These are phyloP conservation scores for Plestiodon gilberti DNA, from an alignment of 2,113 vertebrate genomes.

Conservation along the genomic window DNA sequence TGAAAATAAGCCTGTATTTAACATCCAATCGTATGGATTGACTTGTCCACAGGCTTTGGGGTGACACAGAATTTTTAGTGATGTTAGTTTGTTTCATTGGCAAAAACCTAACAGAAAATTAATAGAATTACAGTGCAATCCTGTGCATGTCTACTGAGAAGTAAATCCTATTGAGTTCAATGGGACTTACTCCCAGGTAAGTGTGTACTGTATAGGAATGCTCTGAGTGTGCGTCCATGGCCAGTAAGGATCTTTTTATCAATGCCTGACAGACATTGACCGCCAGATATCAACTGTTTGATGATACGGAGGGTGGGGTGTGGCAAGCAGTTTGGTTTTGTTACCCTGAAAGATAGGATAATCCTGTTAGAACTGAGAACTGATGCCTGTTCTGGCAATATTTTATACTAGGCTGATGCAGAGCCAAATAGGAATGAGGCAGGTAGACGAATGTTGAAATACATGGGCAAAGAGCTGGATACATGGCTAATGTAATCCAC, in stretches of 20 bases:
- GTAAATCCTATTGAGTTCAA: too few relatives aligned
- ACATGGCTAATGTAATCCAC: neutral
- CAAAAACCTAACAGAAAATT: slow-evolving; percentile 68
- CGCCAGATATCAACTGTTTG: slow-evolving; percentile 58
- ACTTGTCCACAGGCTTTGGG: slow-evolving; percentile 39
- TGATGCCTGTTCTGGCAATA: slow-evolving; percentile 60
- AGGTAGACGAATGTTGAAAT: neutral
- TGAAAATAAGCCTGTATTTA: neutral
- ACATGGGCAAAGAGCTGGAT: neutral
- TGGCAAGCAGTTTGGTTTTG: slow-evolving; percentile 36
- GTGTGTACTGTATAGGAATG: too few relatives aligned
- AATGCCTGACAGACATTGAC: slow-evolving; percentile 65
- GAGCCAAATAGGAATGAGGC: neutral
- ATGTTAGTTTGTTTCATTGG: slow-evolving; percentile 59
- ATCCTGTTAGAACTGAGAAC: slow-evolving; percentile 62
- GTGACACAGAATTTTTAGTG: slow-evolving; percentile 61
- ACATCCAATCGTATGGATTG: slow-evolving; percentile 10
- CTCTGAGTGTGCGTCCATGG: slow-evolving; percentile 3
- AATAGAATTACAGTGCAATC: slow-evolving; percentile 57
- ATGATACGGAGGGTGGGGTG: slow-evolving; percentile 62
- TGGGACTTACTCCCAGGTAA: too few relatives aligned
- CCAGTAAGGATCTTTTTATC: slow-evolving; percentile 66
- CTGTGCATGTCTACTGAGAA: too few relatives aligned
- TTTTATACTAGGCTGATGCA: neutral
- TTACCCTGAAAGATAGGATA: slow-evolving; percentile 63